phyloP scores from a whole-genome alignment of 2,113 vertebrate genomes.

The Spea bombifrons region DNA sequence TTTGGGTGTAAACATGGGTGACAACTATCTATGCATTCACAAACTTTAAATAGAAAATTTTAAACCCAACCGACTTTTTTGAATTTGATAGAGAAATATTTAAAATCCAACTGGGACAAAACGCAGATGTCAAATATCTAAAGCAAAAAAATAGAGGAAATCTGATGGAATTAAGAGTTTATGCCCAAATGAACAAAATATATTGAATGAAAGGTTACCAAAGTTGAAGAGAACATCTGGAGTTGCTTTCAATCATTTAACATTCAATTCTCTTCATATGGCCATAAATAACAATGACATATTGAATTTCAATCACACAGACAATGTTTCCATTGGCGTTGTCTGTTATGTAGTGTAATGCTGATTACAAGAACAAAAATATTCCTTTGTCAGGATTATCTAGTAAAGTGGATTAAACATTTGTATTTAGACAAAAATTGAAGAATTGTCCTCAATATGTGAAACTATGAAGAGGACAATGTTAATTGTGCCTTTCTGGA shows the following conservation, averaged over 20 bases:
- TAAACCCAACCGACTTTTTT: not conserved
- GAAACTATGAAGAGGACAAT: too few relatives aligned
- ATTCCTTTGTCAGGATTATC: too few relatives aligned
- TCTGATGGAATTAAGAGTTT: conserved; percentile 43
- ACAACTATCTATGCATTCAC: too few relatives aligned
- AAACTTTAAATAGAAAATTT: too few relatives aligned
- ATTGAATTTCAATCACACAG: conserved; percentile 18
- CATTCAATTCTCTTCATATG: conserved; percentile 30
- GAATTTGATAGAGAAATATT: conserved; percentile 30
- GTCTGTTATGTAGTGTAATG: not conserved
- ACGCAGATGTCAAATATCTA: conserved; percentile 44
- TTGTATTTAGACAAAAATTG: too few relatives aligned
- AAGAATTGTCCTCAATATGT: too few relatives aligned
- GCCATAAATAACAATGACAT: conserved; percentile 25
- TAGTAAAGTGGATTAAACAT: too few relatives aligned
- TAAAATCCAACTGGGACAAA: conserved; percentile 28
- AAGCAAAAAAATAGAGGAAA: conserved; percentile 40
- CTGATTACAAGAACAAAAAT: not conserved
- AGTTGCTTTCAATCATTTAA: conserved; percentile 40
- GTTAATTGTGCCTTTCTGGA: too few relatives aligned
- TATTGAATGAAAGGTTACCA: conserved; percentile 30
- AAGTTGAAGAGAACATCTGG: conserved; percentile 44
- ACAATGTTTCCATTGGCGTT: not conserved
- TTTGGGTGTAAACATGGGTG: too few relatives aligned
- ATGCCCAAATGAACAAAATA: conserved; percentile 45